Base-by-base conservation (phyloP, 2,888 invertebrate species). In the Lysandra bellargus region DNA sequence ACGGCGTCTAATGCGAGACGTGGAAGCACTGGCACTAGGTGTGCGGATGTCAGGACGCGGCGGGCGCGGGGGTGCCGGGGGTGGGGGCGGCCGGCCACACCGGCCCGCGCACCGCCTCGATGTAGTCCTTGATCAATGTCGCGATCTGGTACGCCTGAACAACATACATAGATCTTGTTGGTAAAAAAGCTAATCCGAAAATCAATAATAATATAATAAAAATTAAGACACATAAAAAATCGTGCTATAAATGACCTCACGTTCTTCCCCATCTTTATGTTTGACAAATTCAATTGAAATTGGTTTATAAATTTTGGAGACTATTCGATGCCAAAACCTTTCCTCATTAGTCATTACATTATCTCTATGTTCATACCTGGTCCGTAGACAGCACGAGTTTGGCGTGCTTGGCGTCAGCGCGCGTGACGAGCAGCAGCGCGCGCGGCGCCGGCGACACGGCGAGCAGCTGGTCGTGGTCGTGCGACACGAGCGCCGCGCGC, bases 381-480 rank as follows among this genome's bases (percentile, higher is more conserved):
- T 98, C 97, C 7, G 99, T 99, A 80, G 98, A 98, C 82, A 99
- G 96, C 88, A 99, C 98, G 81, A 98, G 98, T 94, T 98, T 98
- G 88, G 98, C 98, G 91, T 98, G 98, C 90, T 98, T 99, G 86
- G 97, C 96, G 87, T 97, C 98, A 79, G 97, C 97, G 80, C 98
- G 97, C 9, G 98, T 98, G 86, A 99, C 98, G 83, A 99, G 98
- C 97, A 99, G 97, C 84, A 99, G 95, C 83, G 98, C 98, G 88
- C 98, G 98, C 83, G 98, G 96, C 82, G 98, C 98, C 17, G 99
- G 98, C 82, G 98, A 98, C 91, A 98, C 98, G 86, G 98, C 98
- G 83, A 98, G 95, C 87, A 99, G 97, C 86, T 97, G 97, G 83
- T 96, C 96, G 92, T 98, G 99, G 88, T 98, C 98, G 92, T 98